Conservation (phyloP, 92 coral and sea anemone genomes). For the Diadumene lineata region DNA sequence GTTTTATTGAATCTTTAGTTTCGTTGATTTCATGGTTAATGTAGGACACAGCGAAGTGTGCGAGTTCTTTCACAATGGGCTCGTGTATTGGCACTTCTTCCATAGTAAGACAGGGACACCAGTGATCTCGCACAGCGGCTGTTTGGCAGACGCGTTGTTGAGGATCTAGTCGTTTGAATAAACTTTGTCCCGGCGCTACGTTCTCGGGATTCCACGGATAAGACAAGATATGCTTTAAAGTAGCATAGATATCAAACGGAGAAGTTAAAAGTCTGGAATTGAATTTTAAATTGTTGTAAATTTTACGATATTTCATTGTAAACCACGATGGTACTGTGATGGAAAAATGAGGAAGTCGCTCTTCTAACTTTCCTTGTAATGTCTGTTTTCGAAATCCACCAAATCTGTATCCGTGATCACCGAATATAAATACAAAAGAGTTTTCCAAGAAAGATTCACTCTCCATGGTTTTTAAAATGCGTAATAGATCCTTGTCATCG, state of each 20-base stretch:
- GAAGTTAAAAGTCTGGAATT: slow-evolving; percentile 50
- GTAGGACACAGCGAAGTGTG: slow-evolving; percentile 43
- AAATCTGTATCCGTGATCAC: slow-evolving; percentile 59
- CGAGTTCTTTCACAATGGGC: slow-evolving; percentile 46
- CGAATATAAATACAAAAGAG: slow-evolving; percentile 42
- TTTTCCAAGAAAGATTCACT: slow-evolving; percentile 34
- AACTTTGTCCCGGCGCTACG: slow-evolving; percentile 38
- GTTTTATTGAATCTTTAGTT: slow-evolving; percentile 6
- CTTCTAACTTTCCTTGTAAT: slow-evolving; percentile 60
- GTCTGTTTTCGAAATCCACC: slow-evolving; percentile 56
- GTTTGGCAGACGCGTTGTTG: slow-evolving; percentile 36
- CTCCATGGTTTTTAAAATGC: slow-evolving; percentile 36
- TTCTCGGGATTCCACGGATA: slow-evolving; percentile 35
- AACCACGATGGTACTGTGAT: slow-evolving; percentile 57
- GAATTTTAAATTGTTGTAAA: slow-evolving; percentile 27
- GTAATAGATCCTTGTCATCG: slow-evolving; percentile 44
- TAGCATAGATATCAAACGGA: slow-evolving; percentile 63
- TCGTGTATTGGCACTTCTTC: slow-evolving; percentile 57
- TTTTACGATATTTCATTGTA: slow-evolving; percentile 5
- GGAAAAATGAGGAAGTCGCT: slow-evolving; percentile 55
- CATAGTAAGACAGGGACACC: slow-evolving; percentile 63
- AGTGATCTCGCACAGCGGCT: slow-evolving; percentile 52
- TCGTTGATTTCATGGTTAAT: slow-evolving; percentile 59
- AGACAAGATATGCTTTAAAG: slow-evolving; percentile 47
- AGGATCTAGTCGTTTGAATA: slow-evolving; percentile 30